A percentile compares a stretch with the other conserved stretches of the same genome.
These are phyloP conservation scores for Petroica traversi DNA, from an alignment of 2,113 vertebrate genomes.

Conservation along the genomic window DNA sequence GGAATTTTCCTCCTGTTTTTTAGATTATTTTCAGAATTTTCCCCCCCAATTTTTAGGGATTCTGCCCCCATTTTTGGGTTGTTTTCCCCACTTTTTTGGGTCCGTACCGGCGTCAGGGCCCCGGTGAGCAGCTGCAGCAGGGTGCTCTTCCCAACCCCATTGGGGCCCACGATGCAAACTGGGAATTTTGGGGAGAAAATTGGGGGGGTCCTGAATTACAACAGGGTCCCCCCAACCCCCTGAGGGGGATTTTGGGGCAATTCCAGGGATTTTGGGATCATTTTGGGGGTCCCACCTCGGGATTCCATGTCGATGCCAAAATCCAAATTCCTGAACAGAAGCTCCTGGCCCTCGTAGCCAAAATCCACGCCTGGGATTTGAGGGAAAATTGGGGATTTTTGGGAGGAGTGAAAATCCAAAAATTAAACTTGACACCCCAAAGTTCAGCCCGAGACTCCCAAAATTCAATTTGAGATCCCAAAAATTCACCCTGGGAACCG, in stretches of 20 bases:
- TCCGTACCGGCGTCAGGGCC: neutral
- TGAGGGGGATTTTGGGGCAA: neutral
- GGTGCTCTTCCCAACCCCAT: neutral
- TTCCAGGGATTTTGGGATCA: no score
- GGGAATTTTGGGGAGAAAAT: neutral
- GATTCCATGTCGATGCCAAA: neutral
- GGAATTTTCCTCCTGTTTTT: no score
- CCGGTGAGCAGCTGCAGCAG: neutral
- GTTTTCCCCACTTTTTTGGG: neutral
- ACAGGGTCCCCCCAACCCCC: neutral
- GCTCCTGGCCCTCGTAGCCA: neutral
- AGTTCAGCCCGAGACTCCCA: neutral
- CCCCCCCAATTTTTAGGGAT: neutral
- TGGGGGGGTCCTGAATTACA: rapidly evolving
- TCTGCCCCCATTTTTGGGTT: neutral
- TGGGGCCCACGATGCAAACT: neutral
- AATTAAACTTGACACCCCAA: no score
- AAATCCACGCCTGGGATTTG: neutral
- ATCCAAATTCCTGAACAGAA: neutral
- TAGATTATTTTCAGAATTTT: neutral
- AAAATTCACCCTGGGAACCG: neutral
- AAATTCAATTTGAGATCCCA: neutral
- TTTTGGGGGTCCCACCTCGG: neutral
- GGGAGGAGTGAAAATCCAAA: no score
- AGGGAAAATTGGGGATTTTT: neutral